These are phyloP conservation scores for Anthophora plumipes DNA, from an alignment of 2,888 invertebrate genomes.

Conservation along the genomic window DNA sequence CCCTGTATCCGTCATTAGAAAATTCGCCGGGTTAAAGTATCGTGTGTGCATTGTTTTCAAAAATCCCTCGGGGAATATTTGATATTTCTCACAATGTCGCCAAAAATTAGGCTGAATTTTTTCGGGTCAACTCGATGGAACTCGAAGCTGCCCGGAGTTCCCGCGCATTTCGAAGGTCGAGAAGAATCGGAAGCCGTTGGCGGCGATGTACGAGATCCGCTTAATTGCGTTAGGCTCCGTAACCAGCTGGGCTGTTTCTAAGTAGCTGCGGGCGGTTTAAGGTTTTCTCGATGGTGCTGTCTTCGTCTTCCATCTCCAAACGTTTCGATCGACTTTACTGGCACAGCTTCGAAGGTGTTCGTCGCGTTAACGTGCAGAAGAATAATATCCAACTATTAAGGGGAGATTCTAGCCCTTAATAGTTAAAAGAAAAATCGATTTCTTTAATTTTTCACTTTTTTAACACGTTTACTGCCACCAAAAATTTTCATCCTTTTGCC, in stretches of 20 bases:
- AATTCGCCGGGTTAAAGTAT: too few relatives aligned
- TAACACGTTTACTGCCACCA: too few relatives aligned
- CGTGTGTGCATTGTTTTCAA: too few relatives aligned
- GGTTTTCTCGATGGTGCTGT: constrained; percentile 50
- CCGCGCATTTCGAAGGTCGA: constrained; percentile 41
- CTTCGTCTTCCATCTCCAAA: constrained; percentile 15
- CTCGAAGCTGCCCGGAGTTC: not conserved
- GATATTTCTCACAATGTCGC: too few relatives aligned
- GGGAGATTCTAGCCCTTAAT: too few relatives aligned
- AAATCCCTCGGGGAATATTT: too few relatives aligned
- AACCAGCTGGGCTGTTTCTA: constrained; percentile 40
- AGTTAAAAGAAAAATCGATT: too few relatives aligned
- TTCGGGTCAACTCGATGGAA: not conserved
- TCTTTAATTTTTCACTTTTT: too few relatives aligned
- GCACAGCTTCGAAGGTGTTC: not conserved
- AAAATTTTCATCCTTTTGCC: too few relatives aligned
- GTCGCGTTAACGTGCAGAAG: not conserved
- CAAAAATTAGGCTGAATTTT: constrained; percentile 21
- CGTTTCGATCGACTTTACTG: not conserved
- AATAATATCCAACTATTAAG: not conserved
- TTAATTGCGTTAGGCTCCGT: constrained; percentile 59
- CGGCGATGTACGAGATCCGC: constrained; percentile 47
- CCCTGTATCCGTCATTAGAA: too few relatives aligned
- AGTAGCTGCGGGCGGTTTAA: constrained; percentile 49
- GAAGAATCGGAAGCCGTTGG: constrained; percentile 63